Percentiles rank a stretch among this genome's conserved stretches.
These are phyloP conservation scores for Oxycera nigricornis DNA, from an alignment of 2,888 invertebrate genomes.

Conservation along the genomic window DNA sequence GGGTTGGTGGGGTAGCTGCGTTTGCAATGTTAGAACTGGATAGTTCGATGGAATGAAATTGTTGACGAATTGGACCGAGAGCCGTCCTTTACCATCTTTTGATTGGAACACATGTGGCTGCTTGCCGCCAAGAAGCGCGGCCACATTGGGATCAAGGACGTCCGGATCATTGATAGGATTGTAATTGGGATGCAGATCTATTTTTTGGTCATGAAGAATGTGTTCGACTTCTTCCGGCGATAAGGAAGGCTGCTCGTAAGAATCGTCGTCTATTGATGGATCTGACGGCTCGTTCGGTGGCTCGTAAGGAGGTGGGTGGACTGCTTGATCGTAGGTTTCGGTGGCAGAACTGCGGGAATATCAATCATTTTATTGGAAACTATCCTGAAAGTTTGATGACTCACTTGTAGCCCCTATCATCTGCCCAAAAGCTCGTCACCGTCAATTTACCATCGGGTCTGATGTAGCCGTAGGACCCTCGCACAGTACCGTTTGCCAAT, in stretches of 20 bases:
- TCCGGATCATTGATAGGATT: slow-evolving; percentile 46
- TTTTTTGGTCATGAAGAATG: slow-evolving; percentile 53
- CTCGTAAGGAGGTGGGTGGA: neutral
- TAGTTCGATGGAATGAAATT: slow-evolving; percentile 40
- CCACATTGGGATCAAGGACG: slow-evolving; percentile 41
- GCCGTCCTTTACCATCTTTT: slow-evolving; percentile 10
- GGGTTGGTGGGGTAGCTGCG: neutral
- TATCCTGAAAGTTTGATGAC: too few relatives aligned
- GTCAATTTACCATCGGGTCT: slow-evolving; percentile 69
- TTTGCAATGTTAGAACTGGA: slow-evolving; percentile 19
- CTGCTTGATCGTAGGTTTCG: slow-evolving; percentile 14
- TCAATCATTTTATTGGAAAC: too few relatives aligned
- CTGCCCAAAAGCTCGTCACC: slow-evolving; percentile 71
- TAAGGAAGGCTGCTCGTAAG: slow-evolving; percentile 44
- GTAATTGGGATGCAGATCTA: slow-evolving; percentile 53
- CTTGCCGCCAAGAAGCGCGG: slow-evolving; percentile 39
- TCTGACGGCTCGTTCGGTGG: neutral
- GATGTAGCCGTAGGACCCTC: slow-evolving; percentile 75
- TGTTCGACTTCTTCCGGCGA: slow-evolving; percentile 51
- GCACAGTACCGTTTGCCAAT: slow-evolving; percentile 73
- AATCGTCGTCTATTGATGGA: neutral
- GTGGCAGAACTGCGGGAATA: slow-evolving; percentile 1
- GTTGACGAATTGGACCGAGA: slow-evolving; percentile 32
- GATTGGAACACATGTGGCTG: slow-evolving; percentile 10
- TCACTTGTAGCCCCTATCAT: slow-evolving; percentile 74